Percentiles rank a stretch among this genome's conserved stretches.
phyloP scores from a whole-genome alignment of 2,113 vertebrate genomes.

The Lasiurus cinereus region DNA sequence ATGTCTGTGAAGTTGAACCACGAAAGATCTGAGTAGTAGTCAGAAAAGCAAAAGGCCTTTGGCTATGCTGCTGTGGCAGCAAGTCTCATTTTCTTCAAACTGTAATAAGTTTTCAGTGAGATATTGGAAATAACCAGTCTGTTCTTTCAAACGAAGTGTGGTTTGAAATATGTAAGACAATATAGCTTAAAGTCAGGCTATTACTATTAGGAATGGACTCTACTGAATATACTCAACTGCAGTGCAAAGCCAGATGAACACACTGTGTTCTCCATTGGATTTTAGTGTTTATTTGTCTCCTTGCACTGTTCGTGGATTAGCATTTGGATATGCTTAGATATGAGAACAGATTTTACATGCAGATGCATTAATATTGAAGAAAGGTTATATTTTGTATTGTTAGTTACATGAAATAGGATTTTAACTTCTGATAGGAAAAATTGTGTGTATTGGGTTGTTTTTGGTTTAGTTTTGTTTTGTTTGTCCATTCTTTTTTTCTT shows the following conservation, averaged over 20 bases:
- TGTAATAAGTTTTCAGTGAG: conserved; percentile 52
- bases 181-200: conserved; percentile 18
- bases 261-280: background rate
- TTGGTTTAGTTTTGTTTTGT: background rate
- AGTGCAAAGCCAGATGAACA: background rate
- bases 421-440: background rate
- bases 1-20: conserved; percentile 37
- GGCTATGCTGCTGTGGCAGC: conserved; percentile 33
- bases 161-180: conserved; percentile 54
- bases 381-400: background rate
- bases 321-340: background rate
- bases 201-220: conserved; percentile 41
- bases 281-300: background rate
- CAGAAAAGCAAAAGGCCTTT: conserved; percentile 56
- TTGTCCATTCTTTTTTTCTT: background rate
- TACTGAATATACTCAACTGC: background rate
- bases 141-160: conserved; percentile 51
- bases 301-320: background rate
- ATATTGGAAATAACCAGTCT: conserved; percentile 58
- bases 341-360: background rate
- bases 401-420: conserved; percentile 37
- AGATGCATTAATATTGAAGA: background rate
- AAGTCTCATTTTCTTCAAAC: conserved; percentile 61
- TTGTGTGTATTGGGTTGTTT: background rate
- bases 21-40: conserved; percentile 47